Evolutionary conservation across 2,797 vertebrate genomes (phyloP).

Genomic region (Heterohyrax brucei): DNA sequence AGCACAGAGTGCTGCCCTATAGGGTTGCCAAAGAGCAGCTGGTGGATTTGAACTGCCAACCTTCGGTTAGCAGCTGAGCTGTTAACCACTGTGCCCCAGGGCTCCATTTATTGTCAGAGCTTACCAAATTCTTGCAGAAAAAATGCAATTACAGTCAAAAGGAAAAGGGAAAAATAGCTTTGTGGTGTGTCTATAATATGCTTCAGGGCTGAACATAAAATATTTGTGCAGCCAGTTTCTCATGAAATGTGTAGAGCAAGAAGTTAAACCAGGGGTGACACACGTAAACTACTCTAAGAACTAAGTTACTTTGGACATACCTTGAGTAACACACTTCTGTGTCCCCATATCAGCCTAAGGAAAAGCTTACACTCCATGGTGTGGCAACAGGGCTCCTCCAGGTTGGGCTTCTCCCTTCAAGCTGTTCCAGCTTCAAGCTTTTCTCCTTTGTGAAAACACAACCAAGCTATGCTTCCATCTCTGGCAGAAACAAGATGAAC

Average conservation of each 20-base stretch:
- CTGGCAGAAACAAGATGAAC: slow-evolving; percentile 40
- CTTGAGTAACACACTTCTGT: neutral
- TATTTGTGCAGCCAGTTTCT: neutral
- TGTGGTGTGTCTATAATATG: slow-evolving; percentile 21
- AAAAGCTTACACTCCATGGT: neutral
- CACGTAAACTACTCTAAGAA: slow-evolving; percentile 6
- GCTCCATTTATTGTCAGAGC: neutral
- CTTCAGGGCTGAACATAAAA: slow-evolving; percentile 47
- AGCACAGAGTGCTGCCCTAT: too few relatives aligned
- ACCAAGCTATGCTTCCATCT: neutral
- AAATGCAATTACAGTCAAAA: slow-evolving; percentile 24
- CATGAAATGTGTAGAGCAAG: neutral
- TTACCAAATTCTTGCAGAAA: slow-evolving; percentile 31
- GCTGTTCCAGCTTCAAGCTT: neutral
- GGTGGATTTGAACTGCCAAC: too few relatives aligned
- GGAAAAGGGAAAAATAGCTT: slow-evolving; percentile 15
- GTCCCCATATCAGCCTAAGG: neutral
- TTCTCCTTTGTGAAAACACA: neutral
- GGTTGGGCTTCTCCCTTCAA: accelerated
- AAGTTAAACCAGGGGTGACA: slow-evolving; percentile 30
- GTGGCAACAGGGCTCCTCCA: neutral
- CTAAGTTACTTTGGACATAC: neutral
- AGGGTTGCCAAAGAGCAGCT: too few relatives aligned
- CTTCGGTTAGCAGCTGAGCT: too few relatives aligned
- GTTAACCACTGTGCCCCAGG: too few relatives aligned